Percentiles rank a stretch among this genome's conserved stretches.
Conservation (phyloP, 1,140 invertebrate genomes). For the Drosophila jambulina region DNA sequence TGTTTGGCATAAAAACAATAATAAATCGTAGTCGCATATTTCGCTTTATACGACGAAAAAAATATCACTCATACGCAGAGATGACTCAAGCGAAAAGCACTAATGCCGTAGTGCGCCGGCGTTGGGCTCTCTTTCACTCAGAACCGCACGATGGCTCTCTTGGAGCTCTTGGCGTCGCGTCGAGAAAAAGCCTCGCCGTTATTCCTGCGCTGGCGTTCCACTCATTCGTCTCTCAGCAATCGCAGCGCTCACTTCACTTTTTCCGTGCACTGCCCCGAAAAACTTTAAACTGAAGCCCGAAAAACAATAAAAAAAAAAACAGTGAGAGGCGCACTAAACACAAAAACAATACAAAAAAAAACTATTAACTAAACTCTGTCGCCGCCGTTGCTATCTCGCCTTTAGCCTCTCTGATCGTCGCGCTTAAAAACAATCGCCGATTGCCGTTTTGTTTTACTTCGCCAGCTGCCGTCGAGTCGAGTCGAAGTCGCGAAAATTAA, state of each 20-base stretch:
- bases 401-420: slow-evolving; percentile 44
- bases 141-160: slow-evolving; percentile 24
- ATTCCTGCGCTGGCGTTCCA: slow-evolving; percentile 65
- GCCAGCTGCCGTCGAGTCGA: slow-evolving; percentile 54
- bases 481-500: slow-evolving; percentile 59
- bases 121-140: slow-evolving; percentile 21
- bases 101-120: slow-evolving; percentile 41
- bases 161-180: slow-evolving; percentile 31
- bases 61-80: slow-evolving; percentile 17
- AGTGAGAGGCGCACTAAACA: slow-evolving; percentile 32
- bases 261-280: slow-evolving; percentile 74
- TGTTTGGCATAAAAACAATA: slow-evolving; percentile 77
- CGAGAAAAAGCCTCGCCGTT: slow-evolving; percentile 24
- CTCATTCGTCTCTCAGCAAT: slow-evolving; percentile 79
- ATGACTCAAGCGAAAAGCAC: slow-evolving; percentile 27
- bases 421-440: slow-evolving; percentile 62
- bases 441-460: slow-evolving; percentile 60
- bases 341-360: slow-evolving; percentile 31
- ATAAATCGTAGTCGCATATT: slow-evolving; percentile 51
- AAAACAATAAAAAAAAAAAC: slow-evolving; percentile 24
- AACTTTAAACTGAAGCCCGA: slow-evolving; percentile 42
- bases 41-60: neutral
- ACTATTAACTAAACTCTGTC: slow-evolving; percentile 57
- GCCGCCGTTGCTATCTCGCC: slow-evolving; percentile 45
- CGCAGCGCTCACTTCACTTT: slow-evolving; percentile 71